phyloP scores from a whole-genome alignment of 1,140 invertebrate genomes.

The Carposina sasakii region DNA sequence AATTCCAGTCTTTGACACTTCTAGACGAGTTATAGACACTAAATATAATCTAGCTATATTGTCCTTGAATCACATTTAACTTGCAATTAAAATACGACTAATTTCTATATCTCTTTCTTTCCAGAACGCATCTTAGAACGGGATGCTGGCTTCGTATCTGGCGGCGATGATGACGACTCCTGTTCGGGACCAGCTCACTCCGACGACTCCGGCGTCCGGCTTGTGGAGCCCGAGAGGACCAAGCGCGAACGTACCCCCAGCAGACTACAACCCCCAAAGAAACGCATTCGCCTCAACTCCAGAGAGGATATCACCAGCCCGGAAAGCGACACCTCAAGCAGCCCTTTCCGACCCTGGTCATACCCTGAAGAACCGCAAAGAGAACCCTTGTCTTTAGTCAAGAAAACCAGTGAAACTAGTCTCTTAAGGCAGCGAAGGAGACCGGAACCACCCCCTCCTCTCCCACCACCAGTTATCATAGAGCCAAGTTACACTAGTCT shows the following conservation, averaged over 20 bases:
- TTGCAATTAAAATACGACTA: too few species aligned
- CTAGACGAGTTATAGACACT: too few species aligned
- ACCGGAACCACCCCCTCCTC: constrained; percentile 40
- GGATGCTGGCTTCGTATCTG: constrained; percentile 82
- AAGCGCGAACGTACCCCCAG: constrained; percentile 84
- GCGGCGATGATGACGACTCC: constrained; percentile 79
- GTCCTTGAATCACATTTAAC: too few species aligned
- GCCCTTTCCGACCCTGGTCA: constrained; percentile 61
- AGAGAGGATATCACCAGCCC: constrained; percentile 51
- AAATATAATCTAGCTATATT: too few species aligned
- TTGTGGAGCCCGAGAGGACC: constrained; percentile 77
- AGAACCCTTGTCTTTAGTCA: constrained; percentile 50
- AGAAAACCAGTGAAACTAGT: constrained; percentile 46
- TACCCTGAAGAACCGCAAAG: constrained; percentile 64
- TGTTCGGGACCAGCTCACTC: constrained; percentile 79
- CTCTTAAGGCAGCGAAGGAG: constrained; percentile 52
- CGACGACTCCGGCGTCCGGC: constrained; percentile 82
- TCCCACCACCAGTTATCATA: constrained; percentile 26
- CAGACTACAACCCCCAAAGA: constrained; percentile 79
- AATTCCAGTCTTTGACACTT: too few species aligned
- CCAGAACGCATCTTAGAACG: constrained; percentile 72
- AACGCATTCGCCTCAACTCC: constrained; percentile 75
- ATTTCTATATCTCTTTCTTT: constrained; percentile 54
- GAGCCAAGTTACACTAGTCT: constrained; percentile 34
- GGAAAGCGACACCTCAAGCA: constrained; percentile 49